phyloP scores from a whole-genome alignment of 2,797 vertebrate genomes.

The Ispidina picta region DNA sequence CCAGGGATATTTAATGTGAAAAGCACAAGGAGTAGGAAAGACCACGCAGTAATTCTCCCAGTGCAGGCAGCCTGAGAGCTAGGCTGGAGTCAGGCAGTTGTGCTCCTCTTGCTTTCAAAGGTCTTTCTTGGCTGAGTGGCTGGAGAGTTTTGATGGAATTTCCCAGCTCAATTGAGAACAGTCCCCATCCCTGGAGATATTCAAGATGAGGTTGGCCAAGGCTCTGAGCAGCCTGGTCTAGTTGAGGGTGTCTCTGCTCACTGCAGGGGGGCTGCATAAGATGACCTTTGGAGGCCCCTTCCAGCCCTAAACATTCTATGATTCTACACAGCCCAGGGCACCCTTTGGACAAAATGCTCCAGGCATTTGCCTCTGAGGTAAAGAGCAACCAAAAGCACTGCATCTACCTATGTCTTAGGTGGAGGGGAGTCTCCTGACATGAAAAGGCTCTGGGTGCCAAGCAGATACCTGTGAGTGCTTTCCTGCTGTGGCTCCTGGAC shows the following conservation, averaged over 20 bases:
- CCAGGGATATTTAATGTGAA: not conserved
- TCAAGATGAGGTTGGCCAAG: no score
- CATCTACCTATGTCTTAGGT: not conserved
- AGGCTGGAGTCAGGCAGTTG: not conserved
- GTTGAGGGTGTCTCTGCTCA: no score
- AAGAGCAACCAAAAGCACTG: not conserved
- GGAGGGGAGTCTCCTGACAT: not conserved
- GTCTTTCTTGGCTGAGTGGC: not conserved
- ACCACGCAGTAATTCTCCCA: not conserved
- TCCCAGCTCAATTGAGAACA: not conserved
- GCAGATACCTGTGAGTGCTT: not conserved
- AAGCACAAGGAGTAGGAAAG: not conserved
- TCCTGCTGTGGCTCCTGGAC: not conserved
- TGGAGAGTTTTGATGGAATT: not conserved
- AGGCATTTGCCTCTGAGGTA: not conserved
- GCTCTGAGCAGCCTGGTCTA: no score
- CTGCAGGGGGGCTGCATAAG: no score
- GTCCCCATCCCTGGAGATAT: not conserved
- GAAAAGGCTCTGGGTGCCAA: not conserved
- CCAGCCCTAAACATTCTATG: no score
- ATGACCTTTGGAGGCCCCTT: no score
- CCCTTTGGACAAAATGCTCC: not conserved
- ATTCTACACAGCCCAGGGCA: not conserved
- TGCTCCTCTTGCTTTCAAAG: not conserved
- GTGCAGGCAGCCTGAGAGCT: not conserved